phyloP scores from a whole-genome alignment of 1,140 invertebrate species.

The Pteromalus puparum region DNA sequence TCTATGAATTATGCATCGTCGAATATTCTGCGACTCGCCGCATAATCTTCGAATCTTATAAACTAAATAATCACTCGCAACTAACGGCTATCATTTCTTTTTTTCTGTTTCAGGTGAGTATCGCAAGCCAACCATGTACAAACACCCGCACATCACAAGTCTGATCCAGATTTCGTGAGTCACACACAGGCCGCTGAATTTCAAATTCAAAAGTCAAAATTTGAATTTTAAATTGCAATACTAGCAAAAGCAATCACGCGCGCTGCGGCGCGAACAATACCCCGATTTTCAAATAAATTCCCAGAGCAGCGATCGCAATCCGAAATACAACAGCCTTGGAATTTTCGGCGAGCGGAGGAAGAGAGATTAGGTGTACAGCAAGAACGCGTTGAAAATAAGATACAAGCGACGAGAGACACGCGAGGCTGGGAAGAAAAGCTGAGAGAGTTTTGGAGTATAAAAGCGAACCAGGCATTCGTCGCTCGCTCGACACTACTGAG shows the following conservation, averaged over 20 bases:
- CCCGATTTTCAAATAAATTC: not conserved
- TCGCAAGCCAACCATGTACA: not conserved
- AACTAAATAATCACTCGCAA: no score
- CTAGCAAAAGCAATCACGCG: not conserved
- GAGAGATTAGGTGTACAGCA: not conserved
- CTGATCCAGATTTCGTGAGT: not conserved
- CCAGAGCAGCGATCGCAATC: not conserved
- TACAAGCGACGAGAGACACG: not conserved
- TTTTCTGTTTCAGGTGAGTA: constrained; percentile 21
- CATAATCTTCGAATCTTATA: no score
- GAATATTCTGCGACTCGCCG: no score
- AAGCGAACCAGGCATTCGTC: not conserved
- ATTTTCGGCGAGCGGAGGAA: not conserved
- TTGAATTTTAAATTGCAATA: not conserved
- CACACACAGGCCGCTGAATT: not conserved
- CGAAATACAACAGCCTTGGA: not conserved
- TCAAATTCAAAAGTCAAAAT: not conserved
- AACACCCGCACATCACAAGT: not conserved
- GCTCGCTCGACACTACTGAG: not conserved
- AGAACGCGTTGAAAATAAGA: not conserved
- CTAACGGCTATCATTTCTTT: not conserved
- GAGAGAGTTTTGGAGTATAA: constrained; percentile 1
- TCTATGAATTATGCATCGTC: not conserved
- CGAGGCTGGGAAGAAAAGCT: not conserved
- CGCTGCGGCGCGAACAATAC: no score